Conservation (phyloP, 2,797 vertebrate genomes). For the Kryptolebias ocellatus region DNA sequence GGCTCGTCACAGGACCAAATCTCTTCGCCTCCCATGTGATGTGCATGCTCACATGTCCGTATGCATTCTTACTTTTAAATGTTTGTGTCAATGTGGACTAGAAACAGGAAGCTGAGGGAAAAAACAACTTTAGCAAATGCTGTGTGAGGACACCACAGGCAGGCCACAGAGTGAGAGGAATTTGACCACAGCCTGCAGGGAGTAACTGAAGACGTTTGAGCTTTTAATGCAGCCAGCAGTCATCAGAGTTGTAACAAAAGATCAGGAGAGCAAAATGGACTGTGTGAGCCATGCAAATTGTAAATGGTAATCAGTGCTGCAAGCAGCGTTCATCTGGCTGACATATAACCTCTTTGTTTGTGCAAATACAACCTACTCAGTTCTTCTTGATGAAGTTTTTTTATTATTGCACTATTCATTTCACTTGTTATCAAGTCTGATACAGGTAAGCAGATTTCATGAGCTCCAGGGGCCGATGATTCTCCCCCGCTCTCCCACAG, state of each 20-base stretch:
- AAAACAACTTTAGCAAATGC: conserved; percentile 42
- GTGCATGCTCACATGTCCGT: conserved; percentile 28
- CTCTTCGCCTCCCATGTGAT: conserved; percentile 29
- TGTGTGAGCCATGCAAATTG: neutral
- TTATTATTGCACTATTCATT: conserved; percentile 25
- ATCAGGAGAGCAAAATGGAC: conserved; percentile 21
- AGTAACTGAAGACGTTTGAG: conserved; percentile 49
- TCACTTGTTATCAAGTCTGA: conserved; percentile 26
- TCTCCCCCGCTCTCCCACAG: conserved; percentile 41
- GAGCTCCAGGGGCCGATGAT: conserved; percentile 26
- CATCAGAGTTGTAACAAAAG: conserved; percentile 21
- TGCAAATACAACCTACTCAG: conserved; percentile 15
- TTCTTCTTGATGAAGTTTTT: conserved; percentile 7
- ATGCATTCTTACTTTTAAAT: conserved; percentile 34
- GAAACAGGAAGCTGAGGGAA: conserved; percentile 48
- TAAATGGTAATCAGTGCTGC: conserved; percentile 7
- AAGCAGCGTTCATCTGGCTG: conserved; percentile 34
- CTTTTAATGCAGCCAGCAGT: conserved; percentile 25
- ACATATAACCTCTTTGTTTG: conserved; percentile 30
- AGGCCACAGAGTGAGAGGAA: conserved; percentile 44
- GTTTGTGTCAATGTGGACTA: conserved; percentile 34
- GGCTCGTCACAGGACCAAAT: conserved; percentile 27
- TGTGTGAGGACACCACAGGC: conserved; percentile 60
- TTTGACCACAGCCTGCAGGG: conserved; percentile 28
- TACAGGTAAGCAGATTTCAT: conserved; percentile 32